phyloP scores from a whole-genome alignment of 37 sponge, comb jelly and placozoan genomes.

The Lycopodina hypogea region DNA sequence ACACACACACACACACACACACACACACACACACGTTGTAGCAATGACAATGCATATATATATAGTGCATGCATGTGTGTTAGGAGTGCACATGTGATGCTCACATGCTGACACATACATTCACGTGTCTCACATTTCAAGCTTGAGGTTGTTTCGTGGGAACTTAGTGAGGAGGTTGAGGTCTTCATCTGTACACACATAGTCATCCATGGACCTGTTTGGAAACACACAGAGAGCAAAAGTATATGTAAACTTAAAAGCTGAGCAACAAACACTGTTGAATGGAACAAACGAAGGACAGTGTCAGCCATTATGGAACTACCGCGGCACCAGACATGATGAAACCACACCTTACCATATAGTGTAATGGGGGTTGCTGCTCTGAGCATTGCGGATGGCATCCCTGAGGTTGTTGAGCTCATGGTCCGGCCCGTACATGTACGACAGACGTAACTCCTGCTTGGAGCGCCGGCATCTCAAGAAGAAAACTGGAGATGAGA shows the following conservation, averaged over 20 bases:
- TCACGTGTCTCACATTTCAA: conserved; percentile 60
- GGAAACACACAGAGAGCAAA: background rate
- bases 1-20: background rate
- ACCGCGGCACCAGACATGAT: background rate
- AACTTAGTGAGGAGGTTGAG: conserved; percentile 60
- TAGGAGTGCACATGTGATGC: no score
- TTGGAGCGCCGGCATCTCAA: background rate
- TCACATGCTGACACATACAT: background rate
- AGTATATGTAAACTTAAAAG: background rate
- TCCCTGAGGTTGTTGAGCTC: conserved; percentile 42
- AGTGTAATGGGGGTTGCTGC: conserved; percentile 48
- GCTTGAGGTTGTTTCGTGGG: conserved; percentile 57
- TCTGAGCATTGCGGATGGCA: conserved; percentile 10
- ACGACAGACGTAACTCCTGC: conserved; percentile 10
- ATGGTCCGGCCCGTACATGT: conserved; percentile 40
- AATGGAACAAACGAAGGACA: background rate
- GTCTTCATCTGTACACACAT: conserved; percentile 56
- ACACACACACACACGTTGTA: no score
- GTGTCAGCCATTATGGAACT: background rate
- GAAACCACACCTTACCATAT: conserved; percentile 14
- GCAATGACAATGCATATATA: no score
- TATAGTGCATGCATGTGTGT: no score
- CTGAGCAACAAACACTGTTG: background rate
- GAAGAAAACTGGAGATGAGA: background rate
- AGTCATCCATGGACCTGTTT: conserved; percentile 59